A percentile compares a stretch with the other conserved stretches of the same genome.
phyloP scores from a whole-genome alignment of 2,113 vertebrate genomes.

The Cavia aperea region DNA sequence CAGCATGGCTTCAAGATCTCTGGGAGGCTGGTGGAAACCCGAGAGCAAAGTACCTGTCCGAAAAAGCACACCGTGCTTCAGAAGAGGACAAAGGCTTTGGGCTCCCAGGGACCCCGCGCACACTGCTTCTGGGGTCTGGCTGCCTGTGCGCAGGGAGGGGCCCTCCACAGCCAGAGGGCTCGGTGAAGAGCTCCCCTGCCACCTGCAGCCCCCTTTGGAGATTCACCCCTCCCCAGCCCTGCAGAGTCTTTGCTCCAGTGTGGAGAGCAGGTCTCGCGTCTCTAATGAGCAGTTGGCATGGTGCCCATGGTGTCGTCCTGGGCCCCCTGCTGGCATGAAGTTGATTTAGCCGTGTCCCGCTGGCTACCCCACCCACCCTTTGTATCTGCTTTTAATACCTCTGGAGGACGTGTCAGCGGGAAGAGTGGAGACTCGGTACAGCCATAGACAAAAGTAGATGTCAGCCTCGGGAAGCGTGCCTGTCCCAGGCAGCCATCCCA shows the following conservation, averaged over 20 bases:
- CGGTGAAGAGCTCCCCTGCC: neutral
- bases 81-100: neutral
- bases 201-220: slow-evolving; percentile 13
- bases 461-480: neutral
- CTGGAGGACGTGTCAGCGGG: neutral
- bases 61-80: neutral
- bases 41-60: neutral
- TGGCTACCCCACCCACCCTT: neutral
- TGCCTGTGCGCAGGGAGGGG: neutral
- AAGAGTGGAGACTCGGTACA: neutral
- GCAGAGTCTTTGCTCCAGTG: neutral
- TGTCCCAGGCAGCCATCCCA: neutral
- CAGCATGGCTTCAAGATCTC: neutral
- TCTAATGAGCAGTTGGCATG: slow-evolving; percentile 32
- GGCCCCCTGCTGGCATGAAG: neutral
- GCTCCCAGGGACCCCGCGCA: neutral
- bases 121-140: neutral
- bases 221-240: neutral
- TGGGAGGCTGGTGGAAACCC: neutral
- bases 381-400: neutral
- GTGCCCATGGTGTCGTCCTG: neutral
- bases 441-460: neutral
- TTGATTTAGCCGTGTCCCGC: slow-evolving; percentile 23
- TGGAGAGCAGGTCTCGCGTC: neutral
- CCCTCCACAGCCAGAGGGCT: neutral